Evolutionary conservation across 1,140 invertebrate genomes (phyloP).

Genomic region (Lepeophtheirus salmonis): DNA sequence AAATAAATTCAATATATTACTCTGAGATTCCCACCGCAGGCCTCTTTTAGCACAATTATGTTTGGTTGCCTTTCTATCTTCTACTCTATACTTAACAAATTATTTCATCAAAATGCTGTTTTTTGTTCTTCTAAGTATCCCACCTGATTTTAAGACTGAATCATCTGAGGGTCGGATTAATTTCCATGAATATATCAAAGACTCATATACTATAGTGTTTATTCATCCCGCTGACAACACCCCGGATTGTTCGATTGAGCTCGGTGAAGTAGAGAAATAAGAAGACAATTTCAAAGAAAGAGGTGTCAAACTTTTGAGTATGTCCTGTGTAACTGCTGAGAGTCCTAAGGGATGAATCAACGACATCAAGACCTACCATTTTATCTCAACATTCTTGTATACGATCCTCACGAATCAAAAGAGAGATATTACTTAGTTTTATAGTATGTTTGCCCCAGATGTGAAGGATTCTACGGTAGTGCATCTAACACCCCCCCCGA

Average conservation of each 20-base stretch:
- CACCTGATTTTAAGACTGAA: conserved; percentile 53
- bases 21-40: no score
- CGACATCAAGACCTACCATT: conserved; percentile 54
- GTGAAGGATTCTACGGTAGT: conserved; percentile 56
- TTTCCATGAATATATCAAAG: conserved; percentile 52
- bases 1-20: no score
- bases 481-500: conserved; percentile 54
- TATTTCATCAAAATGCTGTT: background rate
- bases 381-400: conserved; percentile 51
- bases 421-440: conserved; percentile 47
- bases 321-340: conserved; percentile 71
- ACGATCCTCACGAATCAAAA: conserved; percentile 69
- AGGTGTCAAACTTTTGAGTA: conserved; percentile 68
- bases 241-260: conserved; percentile 80
- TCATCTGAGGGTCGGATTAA: conserved; percentile 51
- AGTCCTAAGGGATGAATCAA: conserved; percentile 63
- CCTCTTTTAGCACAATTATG: no score
- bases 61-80: no score
- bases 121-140: conserved; percentile 39
- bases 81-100: no score
- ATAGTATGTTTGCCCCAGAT: conserved; percentile 73
- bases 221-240: conserved; percentile 85
- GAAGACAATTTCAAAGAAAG: conserved; percentile 55
- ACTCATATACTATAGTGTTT: conserved; percentile 72
- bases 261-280: conserved; percentile 54